These are phyloP conservation scores for Alectoris magna DNA, from an alignment of 2,797 vertebrate genomes.

Conservation along the genomic window DNA sequence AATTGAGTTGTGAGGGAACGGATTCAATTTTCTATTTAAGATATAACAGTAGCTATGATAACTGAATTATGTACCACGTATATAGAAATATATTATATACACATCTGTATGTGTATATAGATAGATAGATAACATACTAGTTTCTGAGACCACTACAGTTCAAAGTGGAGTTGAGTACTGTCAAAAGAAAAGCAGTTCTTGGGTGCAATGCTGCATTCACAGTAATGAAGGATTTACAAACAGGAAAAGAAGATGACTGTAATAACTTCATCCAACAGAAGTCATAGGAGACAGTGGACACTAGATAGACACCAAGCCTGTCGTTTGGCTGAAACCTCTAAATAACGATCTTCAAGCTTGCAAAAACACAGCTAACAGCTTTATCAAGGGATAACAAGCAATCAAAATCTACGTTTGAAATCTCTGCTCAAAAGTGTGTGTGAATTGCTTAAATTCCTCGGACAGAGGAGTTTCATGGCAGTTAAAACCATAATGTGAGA, in stretches of 20 bases:
- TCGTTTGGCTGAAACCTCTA: background rate
- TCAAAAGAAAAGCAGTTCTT: background rate
- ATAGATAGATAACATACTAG: background rate
- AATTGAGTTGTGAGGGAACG: background rate
- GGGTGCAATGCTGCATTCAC: background rate
- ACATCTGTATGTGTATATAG: no score
- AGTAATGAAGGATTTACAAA: background rate
- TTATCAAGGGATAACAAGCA: background rate
- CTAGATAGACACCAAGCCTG: background rate
- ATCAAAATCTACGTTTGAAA: background rate
- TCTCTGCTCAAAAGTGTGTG: background rate
- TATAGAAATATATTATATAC: background rate
- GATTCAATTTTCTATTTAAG: background rate
- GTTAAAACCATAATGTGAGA: accelerated
- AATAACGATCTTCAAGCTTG: background rate
- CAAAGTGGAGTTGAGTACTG: background rate
- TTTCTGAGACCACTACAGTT: background rate
- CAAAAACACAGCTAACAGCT: background rate
- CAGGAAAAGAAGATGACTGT: background rate
- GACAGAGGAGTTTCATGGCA: background rate
- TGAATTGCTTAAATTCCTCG: background rate
- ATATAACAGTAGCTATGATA: background rate
- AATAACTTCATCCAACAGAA: background rate
- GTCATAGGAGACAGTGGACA: background rate
- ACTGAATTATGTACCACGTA: background rate